Base-by-base conservation (phyloP, 2,113 vertebrate species). In the Trematomus loennbergii region DNA sequence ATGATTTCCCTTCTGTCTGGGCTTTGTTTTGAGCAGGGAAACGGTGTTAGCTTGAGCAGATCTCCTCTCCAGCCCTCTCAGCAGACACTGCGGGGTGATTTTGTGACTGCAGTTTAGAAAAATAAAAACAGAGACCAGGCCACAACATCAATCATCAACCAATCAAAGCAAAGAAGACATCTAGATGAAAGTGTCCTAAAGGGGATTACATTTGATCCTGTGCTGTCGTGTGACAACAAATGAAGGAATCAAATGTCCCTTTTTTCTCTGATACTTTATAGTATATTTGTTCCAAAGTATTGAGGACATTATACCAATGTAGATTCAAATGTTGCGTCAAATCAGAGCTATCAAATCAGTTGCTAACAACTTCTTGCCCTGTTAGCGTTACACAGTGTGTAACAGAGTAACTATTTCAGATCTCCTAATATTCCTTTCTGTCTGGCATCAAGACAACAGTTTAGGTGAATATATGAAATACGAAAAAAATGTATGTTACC, bases 11-110 rank as follows among this genome's bases (percentile, higher is more conserved):
- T 71, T 74, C 66, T 2, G 45, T 60, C 20, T 1, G 74, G 49
- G 62, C 48, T 22, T 25, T 25, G 25, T 25, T 25, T 25, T 25
- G 12, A 40, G 75, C 16, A 54, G 33, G 33, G 29, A n/a, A 70
- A 88, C 75, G 43, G 70, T 75, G 33, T 78, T 46, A n/a, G 20
- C 54, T 55, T 80, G 46, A 82, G 78, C 72, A 83, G 22, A 82
- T 52, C 55, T 70, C 62, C 73, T 60, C 71, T 45, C 67, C n/a
- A 11, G 33, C 17, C 2, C 71, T 79, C 57, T 61, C 45, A 69
- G 74, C 46, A 80, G 66, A 43, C 59, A 46, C 81, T 68, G 64
- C 49, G 1, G 72, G 18, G 10, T 66, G 66, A 66, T 83, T 90
- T 84, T 58, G 61, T 69, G 78, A 76, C 75, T 46, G 43, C 76